Percentiles rank a stretch among this genome's conserved stretches.
Conservation (phyloP, 1,140 invertebrate species). For the Drosophila ogumai region DNA sequence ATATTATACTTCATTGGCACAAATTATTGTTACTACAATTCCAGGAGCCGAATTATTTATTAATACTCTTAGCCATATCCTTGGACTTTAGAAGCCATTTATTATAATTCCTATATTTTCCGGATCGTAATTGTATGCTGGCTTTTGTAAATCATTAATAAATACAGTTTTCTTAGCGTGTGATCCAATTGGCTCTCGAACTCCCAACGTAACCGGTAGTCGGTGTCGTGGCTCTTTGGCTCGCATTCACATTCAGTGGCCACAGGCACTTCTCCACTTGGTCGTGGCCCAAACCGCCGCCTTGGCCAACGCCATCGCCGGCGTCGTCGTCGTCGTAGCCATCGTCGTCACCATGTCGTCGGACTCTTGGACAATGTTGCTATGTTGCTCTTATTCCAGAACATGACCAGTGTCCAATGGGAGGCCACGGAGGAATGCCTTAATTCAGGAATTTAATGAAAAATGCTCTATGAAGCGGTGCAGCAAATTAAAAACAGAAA, state of each 20-base stretch:
- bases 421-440: conserved; percentile 69
- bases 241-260: conserved; percentile 28
- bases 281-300: conserved; percentile 26
- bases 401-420: conserved; percentile 68
- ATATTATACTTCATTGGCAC: not conserved
- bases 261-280: conserved; percentile 26
- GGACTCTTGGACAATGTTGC: conserved; percentile 72
- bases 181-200: conserved; percentile 37
- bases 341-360: conserved; percentile 72
- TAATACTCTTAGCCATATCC: not conserved
- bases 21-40: not conserved
- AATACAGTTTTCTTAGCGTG: conserved; percentile 23
- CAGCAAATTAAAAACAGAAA: conserved; percentile 70
- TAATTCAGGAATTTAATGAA: conserved; percentile 84
- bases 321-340: conserved; percentile 31
- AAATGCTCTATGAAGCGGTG: conserved; percentile 81
- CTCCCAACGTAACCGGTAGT: conserved; percentile 55
- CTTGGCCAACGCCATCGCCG: conserved; percentile 41
- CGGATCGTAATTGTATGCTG: not conserved
- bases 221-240: conserved; percentile 49
- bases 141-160: conserved; percentile 15
- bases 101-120: conserved; percentile 5
- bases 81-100: not conserved
- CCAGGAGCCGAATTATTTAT: not conserved
- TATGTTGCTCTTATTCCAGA: conserved; percentile 81